Conservation (phyloP, 2,797 vertebrate genomes). For the Bradypodion ventrale region DNA sequence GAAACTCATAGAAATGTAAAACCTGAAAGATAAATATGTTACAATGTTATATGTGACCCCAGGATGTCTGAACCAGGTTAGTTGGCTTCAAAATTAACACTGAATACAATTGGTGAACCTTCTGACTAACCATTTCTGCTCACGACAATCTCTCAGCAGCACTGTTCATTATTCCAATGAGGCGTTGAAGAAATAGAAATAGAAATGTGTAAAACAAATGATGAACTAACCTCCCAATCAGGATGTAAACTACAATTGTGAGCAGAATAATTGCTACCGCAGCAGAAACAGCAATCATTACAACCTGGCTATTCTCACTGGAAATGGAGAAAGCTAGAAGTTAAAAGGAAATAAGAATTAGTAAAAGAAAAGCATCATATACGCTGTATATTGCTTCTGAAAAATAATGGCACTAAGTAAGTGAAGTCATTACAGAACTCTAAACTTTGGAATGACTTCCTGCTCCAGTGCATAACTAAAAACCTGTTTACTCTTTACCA, state of each 20-base stretch:
- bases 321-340: constrained; percentile 95
- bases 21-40: not conserved
- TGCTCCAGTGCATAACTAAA: not conserved
- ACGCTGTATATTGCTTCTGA: constrained; percentile 17
- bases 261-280: constrained; percentile 94
- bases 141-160: not conserved
- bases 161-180: constrained; percentile 6
- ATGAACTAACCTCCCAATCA: constrained; percentile 89
- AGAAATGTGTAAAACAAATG: constrained; percentile 35
- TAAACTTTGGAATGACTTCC: not conserved
- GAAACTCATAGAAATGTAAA: not conserved
- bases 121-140: not conserved
- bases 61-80: not conserved
- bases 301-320: constrained; percentile 94
- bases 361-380: constrained; percentile 8
- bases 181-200: not conserved
- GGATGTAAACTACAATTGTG: constrained; percentile 89
- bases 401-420: not conserved
- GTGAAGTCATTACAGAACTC: not conserved
- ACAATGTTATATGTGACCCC: not conserved
- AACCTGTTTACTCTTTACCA: constrained; percentile 34
- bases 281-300: constrained; percentile 93
- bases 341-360: constrained; percentile 44
- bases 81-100: not conserved
- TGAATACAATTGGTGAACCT: not conserved